Percentiles rank a stretch among this genome's conserved stretches.
phyloP scores from a whole-genome alignment of 2,113 vertebrate genomes.

The Gopherus evgoodei region DNA sequence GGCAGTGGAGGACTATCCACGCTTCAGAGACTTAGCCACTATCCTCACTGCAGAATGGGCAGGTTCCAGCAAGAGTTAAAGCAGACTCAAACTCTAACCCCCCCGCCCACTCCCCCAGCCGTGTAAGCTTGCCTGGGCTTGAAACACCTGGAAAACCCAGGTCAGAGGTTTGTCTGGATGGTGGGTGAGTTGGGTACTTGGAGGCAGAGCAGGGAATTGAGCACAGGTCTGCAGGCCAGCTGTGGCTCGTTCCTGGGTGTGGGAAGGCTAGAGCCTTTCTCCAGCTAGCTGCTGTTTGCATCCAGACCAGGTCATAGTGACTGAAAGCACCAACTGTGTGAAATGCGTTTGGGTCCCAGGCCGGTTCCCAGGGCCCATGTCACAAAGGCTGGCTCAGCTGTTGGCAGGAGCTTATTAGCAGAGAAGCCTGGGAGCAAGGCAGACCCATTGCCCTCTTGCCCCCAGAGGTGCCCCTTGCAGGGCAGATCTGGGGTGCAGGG shows the following conservation, averaged over 20 bases:
- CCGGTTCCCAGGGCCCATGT: too few relatives aligned
- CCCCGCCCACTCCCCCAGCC: accelerated
- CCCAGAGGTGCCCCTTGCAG: neutral
- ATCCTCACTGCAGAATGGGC: neutral
- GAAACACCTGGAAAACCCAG: neutral
- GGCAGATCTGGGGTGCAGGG: too few relatives aligned
- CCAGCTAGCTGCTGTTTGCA: neutral
- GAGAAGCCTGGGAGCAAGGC: too few relatives aligned
- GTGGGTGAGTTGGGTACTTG: neutral
- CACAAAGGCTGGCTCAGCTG: too few relatives aligned
- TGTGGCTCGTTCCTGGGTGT: neutral
- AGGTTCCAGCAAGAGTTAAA: neutral
- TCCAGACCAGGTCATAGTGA: neutral
- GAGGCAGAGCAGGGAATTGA: neutral
- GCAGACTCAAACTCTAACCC: neutral
- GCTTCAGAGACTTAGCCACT: neutral
- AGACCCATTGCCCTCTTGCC: too few relatives aligned
- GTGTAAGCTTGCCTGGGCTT: neutral
- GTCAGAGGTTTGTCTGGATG: neutral
- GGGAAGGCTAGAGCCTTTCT: too few relatives aligned
- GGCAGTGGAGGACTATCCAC: too few relatives aligned
- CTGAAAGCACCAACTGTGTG: neutral
- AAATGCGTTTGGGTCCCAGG: neutral
- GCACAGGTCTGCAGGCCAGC: neutral
- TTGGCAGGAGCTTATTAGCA: too few relatives aligned